Base-by-base conservation (phyloP, 1,140 invertebrate genomes). In the Papilio polytes region DNA sequence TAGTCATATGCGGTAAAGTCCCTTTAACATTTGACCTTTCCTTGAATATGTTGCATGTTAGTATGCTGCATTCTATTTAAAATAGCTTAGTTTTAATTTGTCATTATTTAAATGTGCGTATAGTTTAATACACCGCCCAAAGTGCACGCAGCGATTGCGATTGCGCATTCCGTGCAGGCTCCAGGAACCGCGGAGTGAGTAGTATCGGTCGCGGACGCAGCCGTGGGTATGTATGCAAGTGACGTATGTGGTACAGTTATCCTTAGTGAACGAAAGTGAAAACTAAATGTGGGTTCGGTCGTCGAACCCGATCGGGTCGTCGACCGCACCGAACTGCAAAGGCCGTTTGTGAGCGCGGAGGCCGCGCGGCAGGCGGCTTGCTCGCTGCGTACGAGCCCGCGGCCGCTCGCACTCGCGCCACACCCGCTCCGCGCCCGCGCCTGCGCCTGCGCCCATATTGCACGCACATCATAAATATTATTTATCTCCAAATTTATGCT, bases 211-310 rank as follows among this genome's bases (percentile, higher is more conserved):
- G 76, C 26, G 83, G 80, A 82, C 78, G 80, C 82, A 86, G 87
- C 86, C 85, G 89, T 87, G 86, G 80, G 88, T 89, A 90, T 90
- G 89, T 89, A 90, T 90, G 89, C 87, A 90, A 88, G 89, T 94
- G 92, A 94, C 94, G 92, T 92, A 92, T 92, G 83, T 89, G 89
- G 89, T 92, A 95, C 94, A 90, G 94, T 94, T 95, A 95, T 95
- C 93, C 93, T 94, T 94, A 93, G 91, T 90, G 89, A 93, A 94
- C 92, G 93, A 94, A 94, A 94, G 93, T 94, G 93, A 94, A 94
- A 94, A 94, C 91, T 94, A 93, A 93, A 92, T 92, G 90, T 91
- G 89, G 89, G 88, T 81, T 84, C 88, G 92, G 93, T 93, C 92
- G 90, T 86, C 89, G 92, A 94, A 87, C 93, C 83, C 85, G 74